Evolutionary conservation across 2,113 vertebrate species (phyloP), one percentile per base, ranked within the genome.

Genomic region (Aramus guarauna): DNA sequence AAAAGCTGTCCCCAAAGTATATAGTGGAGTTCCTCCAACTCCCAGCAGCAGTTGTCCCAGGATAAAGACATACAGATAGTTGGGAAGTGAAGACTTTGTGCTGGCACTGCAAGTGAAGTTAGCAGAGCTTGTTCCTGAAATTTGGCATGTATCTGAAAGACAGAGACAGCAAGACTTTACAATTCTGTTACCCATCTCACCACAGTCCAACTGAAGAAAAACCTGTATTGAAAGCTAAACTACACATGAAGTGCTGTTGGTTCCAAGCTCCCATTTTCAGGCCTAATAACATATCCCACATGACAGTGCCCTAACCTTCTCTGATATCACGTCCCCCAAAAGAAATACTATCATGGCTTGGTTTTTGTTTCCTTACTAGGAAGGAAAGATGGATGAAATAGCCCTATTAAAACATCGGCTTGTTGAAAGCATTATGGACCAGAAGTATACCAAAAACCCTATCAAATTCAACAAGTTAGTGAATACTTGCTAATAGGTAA

Each of bases 1-100:
- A 93, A 98, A 98, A 55, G 98, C 96, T 66, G 98, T 98, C 15
- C 98, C 98, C 78, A 99, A 77, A 37, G 98, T 99, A 80, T 98
- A 99, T 0, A 99, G 90, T 3, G 98, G 98, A 63, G 98, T 98
- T 69, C 98, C 98, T 95, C 98, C 98, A 39, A 96, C 82, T 77
- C 98, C 98, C 83, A 98, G 90, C 29, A 99, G 84, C 36, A 98
- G 79, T 53, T 99, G 98, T 34, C 97, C 98, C 56, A 99, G 92
- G 71, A 98, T 85, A 91, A 99, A 99, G 66, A 99, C 85, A 78
- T 98, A 98, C 5, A 98, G 85, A 80, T 98, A 98, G 55, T 73
- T 97, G 34, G 95, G 95, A 71, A 98, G 96, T 5, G 92, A 91
- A 78, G 98, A 97, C 36, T 29, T 58, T 8, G 34, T 82, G 15